A percentile compares a stretch with the other conserved stretches of the same genome.
Conservation (phyloP, 2,888 invertebrate species). For the Scaeva pyrastri region DNA sequence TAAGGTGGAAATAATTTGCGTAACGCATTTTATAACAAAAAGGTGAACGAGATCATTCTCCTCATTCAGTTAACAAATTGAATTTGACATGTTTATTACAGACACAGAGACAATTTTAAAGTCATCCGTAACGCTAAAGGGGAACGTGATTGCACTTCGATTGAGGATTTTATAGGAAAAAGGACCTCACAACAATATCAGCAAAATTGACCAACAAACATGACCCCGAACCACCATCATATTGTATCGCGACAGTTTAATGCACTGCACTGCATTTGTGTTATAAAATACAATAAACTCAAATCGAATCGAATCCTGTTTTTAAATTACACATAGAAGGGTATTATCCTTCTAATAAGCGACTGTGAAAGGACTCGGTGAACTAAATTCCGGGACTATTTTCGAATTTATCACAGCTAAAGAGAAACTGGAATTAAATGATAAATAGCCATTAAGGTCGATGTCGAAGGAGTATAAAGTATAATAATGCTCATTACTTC, state of each 20-base stretch:
- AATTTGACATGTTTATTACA: constrained; percentile 68
- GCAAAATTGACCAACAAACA: constrained; percentile 68
- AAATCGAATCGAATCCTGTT: constrained; percentile 59
- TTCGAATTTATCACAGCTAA: constrained; percentile 8
- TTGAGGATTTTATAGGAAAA: background rate
- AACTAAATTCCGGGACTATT: constrained; percentile 50
- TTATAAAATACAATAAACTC: constrained; percentile 38
- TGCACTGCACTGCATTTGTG: constrained; percentile 19
- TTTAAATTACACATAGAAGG: constrained; percentile 15
- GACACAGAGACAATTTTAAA: constrained; percentile 58
- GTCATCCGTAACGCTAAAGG: constrained; percentile 19
- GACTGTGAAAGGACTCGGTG: constrained; percentile 20
- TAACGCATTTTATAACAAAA: constrained; percentile 59
- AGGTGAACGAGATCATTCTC: constrained; percentile 45
- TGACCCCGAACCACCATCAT: constrained; percentile 39
- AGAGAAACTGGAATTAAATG: constrained; percentile 54
- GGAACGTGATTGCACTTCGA: constrained; percentile 4
- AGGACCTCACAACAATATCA: constrained; percentile 11
- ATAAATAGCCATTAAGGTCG: constrained; percentile 68
- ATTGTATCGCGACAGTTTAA: background rate
- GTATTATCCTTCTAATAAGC: constrained; percentile 1
- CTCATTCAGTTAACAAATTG: constrained; percentile 59
- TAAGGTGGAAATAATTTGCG: constrained; percentile 70
- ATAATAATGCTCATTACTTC: constrained; percentile 73
- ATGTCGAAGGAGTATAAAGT: constrained; percentile 38